Evolutionary conservation across 1,140 invertebrate species (phyloP), one percentile per base, ranked within the genome.

Genomic region (Lamellibrachia luymesi): DNA sequence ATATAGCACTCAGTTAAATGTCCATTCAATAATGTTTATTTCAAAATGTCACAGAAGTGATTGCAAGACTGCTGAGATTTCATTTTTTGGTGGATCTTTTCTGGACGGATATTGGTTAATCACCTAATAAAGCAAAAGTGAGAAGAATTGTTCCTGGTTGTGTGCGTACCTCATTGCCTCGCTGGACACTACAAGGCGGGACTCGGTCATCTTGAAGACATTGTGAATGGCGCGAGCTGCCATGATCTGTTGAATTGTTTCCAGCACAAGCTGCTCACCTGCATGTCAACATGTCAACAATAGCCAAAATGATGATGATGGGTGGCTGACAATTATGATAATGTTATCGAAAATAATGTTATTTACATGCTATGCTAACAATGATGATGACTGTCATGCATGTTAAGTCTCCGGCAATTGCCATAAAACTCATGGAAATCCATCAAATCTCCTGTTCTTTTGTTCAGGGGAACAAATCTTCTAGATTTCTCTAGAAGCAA

Each of bases 191-290:
- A 96, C 94, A 94, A 97, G 94, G 91, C 95, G 94, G 10, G 96
- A 96, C 93, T 97, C 96, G 56, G 95, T 96, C 95, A 96, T 97
- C 93, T 96, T 96, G 94, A 97, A 97, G 22, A 97, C 95, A 94
- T 97, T 97, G 93, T 97, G 96, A 93, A 97, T 97, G 51, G 96
- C 96, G 93, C 96, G 94, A 50, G 96, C 96, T 92, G 96, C 96
- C 96, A 97, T 96, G 89, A 97, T 97, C 93, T 96, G 96, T 52
- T 96, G 94, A 91, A 97, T 97, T n/a, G 96, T 97, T 93, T 96
- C 96, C 94, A 95, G 95, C 5, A 97, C 96, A 25, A 97, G 94
- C 56, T 95, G 94, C 93, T 96, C 96, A 8, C 96, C 96, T 96
- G 93, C 17, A 8, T 13, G 27, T 38, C 38, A 38, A 38, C 38